phyloP scores from a whole-genome alignment of 2,797 vertebrate genomes.

The Neosalanx taihuensis region DNA sequence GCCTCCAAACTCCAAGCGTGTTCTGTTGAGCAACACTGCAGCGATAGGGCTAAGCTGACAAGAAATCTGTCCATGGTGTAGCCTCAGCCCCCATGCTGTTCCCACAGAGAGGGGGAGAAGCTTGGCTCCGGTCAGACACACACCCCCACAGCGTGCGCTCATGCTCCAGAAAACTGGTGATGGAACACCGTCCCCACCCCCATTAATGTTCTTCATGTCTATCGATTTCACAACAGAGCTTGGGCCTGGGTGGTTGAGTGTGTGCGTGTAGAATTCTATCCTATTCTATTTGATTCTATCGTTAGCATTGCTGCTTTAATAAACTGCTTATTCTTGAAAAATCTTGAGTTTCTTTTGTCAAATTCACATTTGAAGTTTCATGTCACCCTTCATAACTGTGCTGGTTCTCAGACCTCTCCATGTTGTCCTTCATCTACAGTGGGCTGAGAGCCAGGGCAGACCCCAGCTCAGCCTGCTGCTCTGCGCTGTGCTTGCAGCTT shows the following conservation, averaged over 20 bases:
- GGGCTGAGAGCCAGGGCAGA: constrained; percentile 37
- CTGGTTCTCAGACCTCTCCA: constrained; percentile 22
- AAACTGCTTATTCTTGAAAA: too few relatives aligned
- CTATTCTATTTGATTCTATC: too few relatives aligned
- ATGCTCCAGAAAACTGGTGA: constrained; percentile 39
- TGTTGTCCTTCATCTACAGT: constrained; percentile 16
- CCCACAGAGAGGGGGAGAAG: constrained; percentile 25
- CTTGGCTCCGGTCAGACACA: constrained; percentile 37
- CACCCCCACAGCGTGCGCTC: constrained; percentile 56
- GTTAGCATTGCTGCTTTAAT: too few relatives aligned
- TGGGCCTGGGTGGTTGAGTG: too few relatives aligned
- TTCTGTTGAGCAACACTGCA: constrained; percentile 5
- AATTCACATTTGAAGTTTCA: neutral
- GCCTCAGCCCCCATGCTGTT: constrained; percentile 34
- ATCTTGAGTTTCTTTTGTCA: too few relatives aligned
- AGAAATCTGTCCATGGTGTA: constrained; percentile 28
- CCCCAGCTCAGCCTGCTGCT: constrained; percentile 12
- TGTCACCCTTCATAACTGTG: neutral
- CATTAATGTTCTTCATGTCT: too few relatives aligned
- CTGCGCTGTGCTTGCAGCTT: constrained; percentile 32
- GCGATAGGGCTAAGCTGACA: constrained; percentile 2
- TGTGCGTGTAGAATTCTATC: too few relatives aligned
- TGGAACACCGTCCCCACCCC: constrained; percentile 22
- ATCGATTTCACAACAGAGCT: too few relatives aligned
- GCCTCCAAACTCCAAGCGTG: neutral